A percentile compares a stretch with the other conserved stretches of the same genome.
These are phyloP conservation scores for Centropyge bicolor DNA, from an alignment of 2,797 vertebrate species.

Conservation along the genomic window DNA sequence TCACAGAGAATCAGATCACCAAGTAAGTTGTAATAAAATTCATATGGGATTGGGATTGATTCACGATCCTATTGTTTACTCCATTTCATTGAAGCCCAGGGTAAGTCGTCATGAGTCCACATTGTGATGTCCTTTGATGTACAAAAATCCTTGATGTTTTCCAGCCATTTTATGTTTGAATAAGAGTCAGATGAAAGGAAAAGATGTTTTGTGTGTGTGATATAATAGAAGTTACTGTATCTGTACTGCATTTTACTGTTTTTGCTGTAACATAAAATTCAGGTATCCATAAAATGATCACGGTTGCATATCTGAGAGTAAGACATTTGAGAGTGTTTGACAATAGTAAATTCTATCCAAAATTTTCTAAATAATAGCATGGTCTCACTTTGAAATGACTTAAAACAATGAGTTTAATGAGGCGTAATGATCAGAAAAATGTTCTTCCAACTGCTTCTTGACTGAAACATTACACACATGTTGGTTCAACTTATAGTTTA, in stretches of 20 bases:
- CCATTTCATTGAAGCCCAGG: not conserved
- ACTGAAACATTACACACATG: slow-evolving; percentile 1
- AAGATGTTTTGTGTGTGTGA: not conserved
- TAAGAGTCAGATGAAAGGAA: not conserved
- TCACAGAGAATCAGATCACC: not conserved
- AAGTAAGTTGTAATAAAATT: slow-evolving; percentile 1
- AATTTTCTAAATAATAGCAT: not conserved
- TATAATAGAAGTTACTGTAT: not conserved
- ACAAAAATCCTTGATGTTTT: not conserved
- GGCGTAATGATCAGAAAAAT: not conserved
- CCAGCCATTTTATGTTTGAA: not conserved
- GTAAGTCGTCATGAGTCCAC: not conserved
- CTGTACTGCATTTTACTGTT: not conserved
- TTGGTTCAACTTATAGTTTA: not conserved
- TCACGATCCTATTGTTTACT: not conserved
- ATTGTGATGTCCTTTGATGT: not conserved
- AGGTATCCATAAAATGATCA: not conserved
- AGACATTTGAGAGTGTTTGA: no score
- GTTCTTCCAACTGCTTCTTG: slow-evolving; percentile 13
- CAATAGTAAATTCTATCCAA: not conserved
- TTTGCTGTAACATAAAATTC: not conserved
- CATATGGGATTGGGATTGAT: not conserved
- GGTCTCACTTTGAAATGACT: no score
- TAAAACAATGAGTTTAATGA: not conserved
- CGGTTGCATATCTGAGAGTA: no score